Evolutionary conservation across 2,888 invertebrate species (phyloP), one percentile per base, ranked within the genome.

Genomic region (Leptura quadrifasciata): DNA sequence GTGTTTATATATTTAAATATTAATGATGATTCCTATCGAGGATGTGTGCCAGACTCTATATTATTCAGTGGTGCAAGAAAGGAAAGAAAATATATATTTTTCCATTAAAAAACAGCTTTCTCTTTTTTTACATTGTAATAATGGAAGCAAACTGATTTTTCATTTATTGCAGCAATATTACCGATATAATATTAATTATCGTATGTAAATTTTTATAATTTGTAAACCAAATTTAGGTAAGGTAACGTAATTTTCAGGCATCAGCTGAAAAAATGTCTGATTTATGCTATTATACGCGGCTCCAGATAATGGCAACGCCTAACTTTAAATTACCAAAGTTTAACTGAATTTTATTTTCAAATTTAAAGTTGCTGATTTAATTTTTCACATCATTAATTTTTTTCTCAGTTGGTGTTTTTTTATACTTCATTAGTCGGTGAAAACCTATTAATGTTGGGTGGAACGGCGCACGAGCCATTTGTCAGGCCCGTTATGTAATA

Each of bases 371-470:
- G 24, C 27, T 47, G 61, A 61, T 27, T 61, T 61, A 61, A 61
- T 61, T 61, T 61, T 61, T 61, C 61, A 61, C 61, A 17, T 61
- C 61, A 61, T 61, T 82, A 82, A 81, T 84, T 82, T 81, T 81
- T 83, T 80, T 83, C 76, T 79, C 71, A 77, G 81, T 83, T 82
- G 47, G 2, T 5, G 12, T 15, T 47, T 47, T 47, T n/a, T 47
- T 47, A 47, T 47, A 47, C 47, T 47, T 47, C 47, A 47, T 47
- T 47, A 17, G 47, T n/a, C n/a, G 47, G 15, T n/a, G 12, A 47
- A 47, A 47, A 47, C 47, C 47, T 47, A 47, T 47, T 47, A 47
- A 47, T 47, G n/a, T 47, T 3, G 47, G n/a, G n/a, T 12, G 47
- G 47, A 39, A n/a, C 17, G n/a, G 47, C 47, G 15, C 3, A 47